Percentiles rank a stretch among this genome's conserved stretches.
Conservation (phyloP, 2,113 vertebrate species). For the Cardinalis cardinalis region DNA sequence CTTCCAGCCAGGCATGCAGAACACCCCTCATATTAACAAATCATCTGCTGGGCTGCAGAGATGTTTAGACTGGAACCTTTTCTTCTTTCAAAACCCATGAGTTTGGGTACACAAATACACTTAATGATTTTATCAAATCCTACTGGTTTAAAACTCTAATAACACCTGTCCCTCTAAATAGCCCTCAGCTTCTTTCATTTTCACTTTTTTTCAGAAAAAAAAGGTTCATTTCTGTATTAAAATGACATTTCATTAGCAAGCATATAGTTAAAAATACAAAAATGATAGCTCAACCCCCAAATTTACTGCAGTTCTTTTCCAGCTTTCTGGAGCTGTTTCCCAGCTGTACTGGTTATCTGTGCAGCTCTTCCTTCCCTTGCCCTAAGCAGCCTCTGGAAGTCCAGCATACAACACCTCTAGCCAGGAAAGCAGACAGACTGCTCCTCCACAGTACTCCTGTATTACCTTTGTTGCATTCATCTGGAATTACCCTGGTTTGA, state of each 20-base stretch:
- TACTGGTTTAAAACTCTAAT: background rate
- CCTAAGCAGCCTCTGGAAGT: background rate
- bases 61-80: background rate
- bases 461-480: background rate
- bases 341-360: background rate
- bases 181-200: background rate
- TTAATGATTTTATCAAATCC: background rate
- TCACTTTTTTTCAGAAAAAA: background rate
- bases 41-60: background rate
- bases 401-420: background rate
- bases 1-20: background rate
- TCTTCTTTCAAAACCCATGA: background rate
- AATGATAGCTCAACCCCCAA: background rate
- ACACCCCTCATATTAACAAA: background rate
- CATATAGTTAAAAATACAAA: background rate
- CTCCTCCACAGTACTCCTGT: background rate
- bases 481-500: constrained; percentile 30
- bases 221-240: background rate
- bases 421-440: background rate
- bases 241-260: background rate
- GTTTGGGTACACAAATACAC: background rate
- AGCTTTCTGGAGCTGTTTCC: background rate
- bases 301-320: background rate
- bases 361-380: background rate
- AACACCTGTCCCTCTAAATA: background rate